These are phyloP conservation scores for Margarornis squamiger DNA, from an alignment of 2,797 vertebrate genomes.

Conservation along the genomic window DNA sequence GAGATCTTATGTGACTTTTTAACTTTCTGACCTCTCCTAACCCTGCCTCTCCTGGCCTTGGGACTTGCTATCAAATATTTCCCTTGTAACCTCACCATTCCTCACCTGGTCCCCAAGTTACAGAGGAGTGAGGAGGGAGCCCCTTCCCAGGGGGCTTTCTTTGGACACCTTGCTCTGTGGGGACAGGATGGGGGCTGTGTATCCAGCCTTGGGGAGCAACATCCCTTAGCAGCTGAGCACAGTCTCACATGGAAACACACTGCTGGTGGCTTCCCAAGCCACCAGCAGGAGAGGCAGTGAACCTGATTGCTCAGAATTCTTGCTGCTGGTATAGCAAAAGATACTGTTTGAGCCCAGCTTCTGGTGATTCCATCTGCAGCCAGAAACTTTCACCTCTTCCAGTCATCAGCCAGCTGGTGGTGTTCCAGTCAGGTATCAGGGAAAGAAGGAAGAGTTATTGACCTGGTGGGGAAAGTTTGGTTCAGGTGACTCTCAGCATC, in stretches of 20 bases:
- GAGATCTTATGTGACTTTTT: not conserved
- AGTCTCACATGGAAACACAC: rapidly evolving
- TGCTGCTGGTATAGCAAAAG: not conserved
- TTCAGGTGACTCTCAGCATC: not conserved
- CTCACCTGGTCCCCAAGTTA: not conserved
- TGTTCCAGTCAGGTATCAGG: not conserved
- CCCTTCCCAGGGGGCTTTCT: not conserved
- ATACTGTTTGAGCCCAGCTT: not conserved
- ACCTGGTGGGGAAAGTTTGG: not conserved
- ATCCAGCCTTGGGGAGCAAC: not conserved
- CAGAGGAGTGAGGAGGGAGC: rapidly evolving
- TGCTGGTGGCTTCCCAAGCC: not conserved
- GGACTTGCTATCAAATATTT: rapidly evolving
- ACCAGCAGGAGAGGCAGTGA: rapidly evolving
- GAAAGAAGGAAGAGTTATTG: not conserved
- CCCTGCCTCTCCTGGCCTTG: not conserved
- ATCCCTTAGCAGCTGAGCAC: not conserved
- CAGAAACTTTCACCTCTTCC: not conserved
- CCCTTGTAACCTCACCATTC: not conserved
- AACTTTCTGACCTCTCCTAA: not conserved
- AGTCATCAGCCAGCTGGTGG: not conserved
- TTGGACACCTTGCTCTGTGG: rapidly evolving
- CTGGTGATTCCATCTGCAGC: rapidly evolving
- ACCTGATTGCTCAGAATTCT: not conserved
- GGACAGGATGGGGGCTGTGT: rapidly evolving